Evolutionary conservation across 37 sponge, comb jelly and placozoan genomes (phyloP).

Genomic region (Bolinopsis microptera): DNA sequence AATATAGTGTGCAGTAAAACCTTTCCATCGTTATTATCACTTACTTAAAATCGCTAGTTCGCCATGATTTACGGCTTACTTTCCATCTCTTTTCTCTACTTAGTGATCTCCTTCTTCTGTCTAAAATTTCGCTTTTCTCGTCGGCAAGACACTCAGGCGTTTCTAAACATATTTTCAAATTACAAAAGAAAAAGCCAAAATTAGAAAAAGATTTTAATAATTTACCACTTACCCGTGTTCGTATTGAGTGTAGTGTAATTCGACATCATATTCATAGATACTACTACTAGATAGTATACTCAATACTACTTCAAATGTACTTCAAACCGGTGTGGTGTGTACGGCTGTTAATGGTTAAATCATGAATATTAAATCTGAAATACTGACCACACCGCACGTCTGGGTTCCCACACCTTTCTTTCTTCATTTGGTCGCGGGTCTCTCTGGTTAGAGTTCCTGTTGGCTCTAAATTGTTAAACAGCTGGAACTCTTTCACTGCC

Average conservation of each 20-base stretch:
- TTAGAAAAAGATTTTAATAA: no score
- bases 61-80: neutral
- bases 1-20: neutral
- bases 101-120: neutral
- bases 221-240: no score
- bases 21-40: no score
- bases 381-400: neutral
- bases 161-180: no score
- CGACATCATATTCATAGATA: no score
- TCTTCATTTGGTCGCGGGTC: neutral
- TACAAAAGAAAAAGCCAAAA: no score
- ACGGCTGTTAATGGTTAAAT: no score
- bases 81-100: neutral
- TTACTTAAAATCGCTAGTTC: neutral
- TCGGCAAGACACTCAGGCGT: neutral
- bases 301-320: no score
- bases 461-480: neutral
- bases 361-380: no score
- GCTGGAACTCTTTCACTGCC: neutral
- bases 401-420: neutral
- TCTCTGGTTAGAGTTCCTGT: neutral
- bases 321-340: no score
- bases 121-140: neutral
- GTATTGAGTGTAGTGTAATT: no score
- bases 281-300: no score